A percentile compares a stretch with the other conserved stretches of the same genome.
Conservation (phyloP, 1,140 invertebrate genomes). For the Drosophila nannoptera region DNA sequence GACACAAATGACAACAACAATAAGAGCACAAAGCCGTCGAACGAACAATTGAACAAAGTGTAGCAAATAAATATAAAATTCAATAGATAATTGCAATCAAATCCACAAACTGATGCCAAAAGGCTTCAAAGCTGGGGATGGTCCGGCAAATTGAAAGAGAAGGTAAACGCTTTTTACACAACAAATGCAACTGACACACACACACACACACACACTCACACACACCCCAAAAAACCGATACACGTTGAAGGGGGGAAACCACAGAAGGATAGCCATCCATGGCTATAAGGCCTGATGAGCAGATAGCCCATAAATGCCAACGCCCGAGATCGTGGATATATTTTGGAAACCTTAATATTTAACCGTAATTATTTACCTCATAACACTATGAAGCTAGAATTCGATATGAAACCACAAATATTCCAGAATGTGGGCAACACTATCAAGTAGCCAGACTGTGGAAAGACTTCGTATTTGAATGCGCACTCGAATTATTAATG, state of each 20-base stretch:
- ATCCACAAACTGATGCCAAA: constrained; percentile 75
- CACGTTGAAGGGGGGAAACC: no score
- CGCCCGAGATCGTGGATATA: no score
- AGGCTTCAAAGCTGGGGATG: constrained; percentile 72
- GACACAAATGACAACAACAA: constrained; percentile 57
- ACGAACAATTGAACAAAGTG: constrained; percentile 71
- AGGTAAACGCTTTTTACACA: constrained; percentile 63
- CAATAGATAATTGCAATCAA: constrained; percentile 76
- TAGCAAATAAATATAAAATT: constrained; percentile 78
- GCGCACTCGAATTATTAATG: no score
- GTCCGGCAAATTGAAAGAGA: constrained; percentile 30
- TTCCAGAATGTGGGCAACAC: no score
- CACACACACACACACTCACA: constrained; percentile 8
- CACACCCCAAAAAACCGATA: neutral
- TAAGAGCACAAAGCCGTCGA: constrained; percentile 36
- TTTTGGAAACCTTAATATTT: no score
- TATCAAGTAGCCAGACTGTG: no score
- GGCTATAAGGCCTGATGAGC: neutral
- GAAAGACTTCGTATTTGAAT: no score
- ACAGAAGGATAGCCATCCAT: neutral
- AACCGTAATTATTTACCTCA: no score
- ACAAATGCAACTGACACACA: constrained; percentile 49
- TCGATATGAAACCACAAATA: no score
- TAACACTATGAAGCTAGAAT: no score
- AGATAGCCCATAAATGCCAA: neutral